A percentile compares a stretch with the other conserved stretches of the same genome.
These are phyloP conservation scores for Meta bourneti DNA, from an alignment of 2,888 invertebrate species.

Conservation along the genomic window DNA sequence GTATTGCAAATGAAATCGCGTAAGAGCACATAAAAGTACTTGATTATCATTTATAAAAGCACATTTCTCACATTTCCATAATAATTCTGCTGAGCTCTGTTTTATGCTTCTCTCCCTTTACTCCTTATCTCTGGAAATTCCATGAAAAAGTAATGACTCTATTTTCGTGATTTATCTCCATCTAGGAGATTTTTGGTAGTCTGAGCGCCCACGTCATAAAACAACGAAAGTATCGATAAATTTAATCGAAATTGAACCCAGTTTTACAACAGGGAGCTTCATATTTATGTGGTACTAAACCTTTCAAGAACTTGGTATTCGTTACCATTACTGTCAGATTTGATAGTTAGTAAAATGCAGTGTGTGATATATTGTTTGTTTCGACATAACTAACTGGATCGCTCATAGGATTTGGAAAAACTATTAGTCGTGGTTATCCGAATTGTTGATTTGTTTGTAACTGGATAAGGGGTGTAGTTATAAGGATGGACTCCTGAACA, in stretches of 20 bases:
- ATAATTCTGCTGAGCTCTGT: not conserved
- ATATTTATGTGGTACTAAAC: not conserved
- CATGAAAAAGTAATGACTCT: not conserved
- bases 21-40: too few species aligned
- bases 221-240: slow-evolving; percentile 4
- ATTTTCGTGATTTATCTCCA: not conserved
- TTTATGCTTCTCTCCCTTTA: not conserved
- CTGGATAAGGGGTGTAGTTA: too few species aligned
- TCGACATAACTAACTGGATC: too few species aligned
- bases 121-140: not conserved
- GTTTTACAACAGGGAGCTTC: not conserved
- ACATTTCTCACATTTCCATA: not conserved
- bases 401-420: too few species aligned
- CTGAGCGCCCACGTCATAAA: not conserved
- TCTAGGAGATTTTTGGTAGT: not conserved
- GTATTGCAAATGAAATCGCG: too few species aligned
- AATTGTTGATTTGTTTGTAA: too few species aligned
- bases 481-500: too few species aligned
- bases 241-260: slow-evolving; percentile 11
- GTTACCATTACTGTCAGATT: too few species aligned
- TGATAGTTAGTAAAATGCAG: too few species aligned
- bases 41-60: slow-evolving; percentile 1
- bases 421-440: too few species aligned
- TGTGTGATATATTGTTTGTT: too few species aligned
- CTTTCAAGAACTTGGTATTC: not conserved